These are phyloP conservation scores for Pitangus sulphuratus DNA, from an alignment of 2,797 vertebrate species.

Conservation along the genomic window DNA sequence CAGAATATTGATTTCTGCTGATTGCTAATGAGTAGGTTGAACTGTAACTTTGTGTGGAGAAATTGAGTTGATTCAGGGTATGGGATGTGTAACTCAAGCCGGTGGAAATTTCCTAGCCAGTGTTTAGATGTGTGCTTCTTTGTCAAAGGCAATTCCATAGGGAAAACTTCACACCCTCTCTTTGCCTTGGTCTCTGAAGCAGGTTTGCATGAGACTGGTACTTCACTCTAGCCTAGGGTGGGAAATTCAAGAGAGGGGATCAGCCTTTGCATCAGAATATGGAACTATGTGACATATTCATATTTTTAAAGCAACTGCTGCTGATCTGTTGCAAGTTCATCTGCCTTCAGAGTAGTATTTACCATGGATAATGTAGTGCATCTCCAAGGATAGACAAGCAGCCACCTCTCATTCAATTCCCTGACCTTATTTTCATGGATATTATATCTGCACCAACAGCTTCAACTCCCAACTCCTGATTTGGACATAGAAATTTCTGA, in stretches of 20 bases:
- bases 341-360: neutral
- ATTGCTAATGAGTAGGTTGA: conserved; percentile 35
- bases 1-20: conserved; percentile 25
- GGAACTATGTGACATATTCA: neutral
- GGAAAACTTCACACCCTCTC: neutral
- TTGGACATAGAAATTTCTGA: neutral
- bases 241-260: neutral
- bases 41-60: neutral
- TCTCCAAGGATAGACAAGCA: neutral
- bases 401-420: neutral
- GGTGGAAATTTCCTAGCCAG: neutral
- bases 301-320: neutral
- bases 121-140: neutral
- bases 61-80: conserved; percentile 5
- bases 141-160: neutral
- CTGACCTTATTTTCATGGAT: neutral
- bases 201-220: neutral
- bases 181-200: neutral
- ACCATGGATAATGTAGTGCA: neutral
- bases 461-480: neutral
- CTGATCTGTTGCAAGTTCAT: neutral
- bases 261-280: neutral
- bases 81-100: neutral
- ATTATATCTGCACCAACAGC: neutral
- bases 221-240: neutral